Percentiles rank a stretch among this genome's conserved stretches.
Conservation (phyloP, 2,797 vertebrate genomes). For the Acanthopagrus latus region DNA sequence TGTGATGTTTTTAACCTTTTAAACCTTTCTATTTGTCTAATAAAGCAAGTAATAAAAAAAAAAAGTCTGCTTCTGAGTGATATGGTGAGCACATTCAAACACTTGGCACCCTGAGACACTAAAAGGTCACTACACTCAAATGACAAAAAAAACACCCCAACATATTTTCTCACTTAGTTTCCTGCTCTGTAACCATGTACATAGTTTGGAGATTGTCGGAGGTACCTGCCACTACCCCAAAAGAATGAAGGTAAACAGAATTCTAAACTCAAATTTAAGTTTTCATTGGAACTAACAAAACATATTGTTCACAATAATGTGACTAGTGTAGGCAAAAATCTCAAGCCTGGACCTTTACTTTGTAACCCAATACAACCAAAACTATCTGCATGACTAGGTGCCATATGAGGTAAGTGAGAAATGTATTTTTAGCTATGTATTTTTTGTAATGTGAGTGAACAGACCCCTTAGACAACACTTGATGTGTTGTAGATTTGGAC, state of each 20-base stretch:
- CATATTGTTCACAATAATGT: background rate
- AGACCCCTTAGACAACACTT: conserved; percentile 7
- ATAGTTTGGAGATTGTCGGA: conserved; percentile 24
- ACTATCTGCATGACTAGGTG: conserved; percentile 5
- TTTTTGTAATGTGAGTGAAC: conserved; percentile 15
- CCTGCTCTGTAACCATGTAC: background rate
- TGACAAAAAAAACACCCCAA: background rate
- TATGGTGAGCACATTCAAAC: conserved; percentile 31
- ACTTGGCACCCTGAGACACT: conserved; percentile 54
- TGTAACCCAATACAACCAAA: conserved; percentile 4
- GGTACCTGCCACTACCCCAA: conserved; percentile 3
- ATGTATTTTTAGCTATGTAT: background rate
- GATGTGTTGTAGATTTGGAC: conserved; percentile 1
- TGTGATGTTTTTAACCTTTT: background rate
- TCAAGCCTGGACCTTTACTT: conserved; percentile 12
- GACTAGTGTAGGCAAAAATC: conserved; percentile 5
- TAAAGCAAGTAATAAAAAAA: conserved; percentile 34
- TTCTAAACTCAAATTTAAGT: background rate
- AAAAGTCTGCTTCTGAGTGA: conserved; percentile 82
- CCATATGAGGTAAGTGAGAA: background rate
- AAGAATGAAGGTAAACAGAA: background rate
- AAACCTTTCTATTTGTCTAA: conserved; percentile 1
- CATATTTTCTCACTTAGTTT: background rate
- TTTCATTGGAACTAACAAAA: background rate
- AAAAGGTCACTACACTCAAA: conserved; percentile 38